Evolutionary conservation across 2,113 vertebrate genomes (phyloP), one percentile per base, ranked within the genome.

Genomic region (Coregonus clupeaformis): DNA sequence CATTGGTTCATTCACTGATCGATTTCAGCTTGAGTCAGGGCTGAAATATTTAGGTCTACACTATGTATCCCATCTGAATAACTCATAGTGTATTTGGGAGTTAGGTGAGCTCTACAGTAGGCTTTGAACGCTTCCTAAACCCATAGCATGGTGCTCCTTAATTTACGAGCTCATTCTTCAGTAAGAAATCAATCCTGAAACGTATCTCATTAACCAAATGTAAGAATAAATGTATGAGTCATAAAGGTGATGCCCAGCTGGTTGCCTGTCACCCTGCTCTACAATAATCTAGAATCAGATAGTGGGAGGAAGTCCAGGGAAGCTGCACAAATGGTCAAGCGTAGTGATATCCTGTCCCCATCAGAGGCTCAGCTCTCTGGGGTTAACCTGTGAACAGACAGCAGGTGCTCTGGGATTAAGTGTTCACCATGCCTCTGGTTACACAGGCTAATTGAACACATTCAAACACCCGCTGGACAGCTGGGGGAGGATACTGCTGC

Each of bases 321-420:
- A 74, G 62, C 71, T 77, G 71, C 20, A 65, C 36, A 4, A 47
- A 45, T n/a, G 67, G 55, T 60, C 36, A 60, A 72, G 67, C 47
- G 36, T 63, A n/a, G 16, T 27, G 49, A 52, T 52, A 18, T 52
- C 49, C 49, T 52, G 49, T 5, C 49, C 49, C 32, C 22, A 25
- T n/a, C 42, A 72, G 24, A 42, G 67, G 55, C 78, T 78, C 81
- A 87, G 80, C 84, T 91, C 90, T 75, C 65, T 71, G 82, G 84
- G 90, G 87, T 89, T 87, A 84, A 60, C 67, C 83, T 75, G 79
- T 75, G 83, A 79, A 81, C 74, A 80, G 82, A 84, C 80, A 90
- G 84, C 93, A 93, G 93, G 88, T 93, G 92, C 86, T 77, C 74
- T 80, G 86, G 92, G 92, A 93, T 94, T 94, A 94, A 89, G 88